Percentiles rank a stretch among this genome's conserved stretches.
Conservation (phyloP, 2,113 vertebrate species). For the Uropsilus gracilis region DNA sequence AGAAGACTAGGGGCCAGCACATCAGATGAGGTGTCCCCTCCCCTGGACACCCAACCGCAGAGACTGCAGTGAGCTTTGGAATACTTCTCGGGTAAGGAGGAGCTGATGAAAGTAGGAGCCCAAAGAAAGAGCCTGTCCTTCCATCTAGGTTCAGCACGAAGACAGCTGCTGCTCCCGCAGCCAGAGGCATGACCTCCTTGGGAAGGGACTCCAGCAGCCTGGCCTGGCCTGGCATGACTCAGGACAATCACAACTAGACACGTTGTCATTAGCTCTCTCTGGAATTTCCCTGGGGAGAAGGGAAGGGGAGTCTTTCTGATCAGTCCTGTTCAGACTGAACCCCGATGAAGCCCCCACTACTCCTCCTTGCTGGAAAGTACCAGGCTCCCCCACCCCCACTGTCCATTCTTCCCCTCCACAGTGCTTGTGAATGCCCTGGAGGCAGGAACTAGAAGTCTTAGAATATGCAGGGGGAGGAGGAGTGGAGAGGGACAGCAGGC, state of each 20-base stretch:
- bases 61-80: neutral
- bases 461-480: accelerated
- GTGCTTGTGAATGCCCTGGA: too few species aligned
- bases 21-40: too few species aligned
- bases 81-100: neutral
- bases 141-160: neutral
- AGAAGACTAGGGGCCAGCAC: neutral
- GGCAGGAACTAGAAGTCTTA: neutral
- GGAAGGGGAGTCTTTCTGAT: neutral
- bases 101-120: neutral
- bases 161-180: neutral
- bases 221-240: neutral
- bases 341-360: neutral
- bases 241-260: neutral
- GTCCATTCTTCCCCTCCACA: accelerated
- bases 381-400: neutral
- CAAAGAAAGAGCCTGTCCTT: neutral
- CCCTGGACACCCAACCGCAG: neutral
- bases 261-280: neutral
- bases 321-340: neutral
- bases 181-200: neutral
- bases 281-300: neutral
- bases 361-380: neutral
- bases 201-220: neutral
- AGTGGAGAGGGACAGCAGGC: too few species aligned